A percentile compares a stretch with the other conserved stretches of the same genome.
Evolutionary conservation across 64 coral and sea anemone genomes (phyloP).

Genomic region (Astreopora myriophthalma): DNA sequence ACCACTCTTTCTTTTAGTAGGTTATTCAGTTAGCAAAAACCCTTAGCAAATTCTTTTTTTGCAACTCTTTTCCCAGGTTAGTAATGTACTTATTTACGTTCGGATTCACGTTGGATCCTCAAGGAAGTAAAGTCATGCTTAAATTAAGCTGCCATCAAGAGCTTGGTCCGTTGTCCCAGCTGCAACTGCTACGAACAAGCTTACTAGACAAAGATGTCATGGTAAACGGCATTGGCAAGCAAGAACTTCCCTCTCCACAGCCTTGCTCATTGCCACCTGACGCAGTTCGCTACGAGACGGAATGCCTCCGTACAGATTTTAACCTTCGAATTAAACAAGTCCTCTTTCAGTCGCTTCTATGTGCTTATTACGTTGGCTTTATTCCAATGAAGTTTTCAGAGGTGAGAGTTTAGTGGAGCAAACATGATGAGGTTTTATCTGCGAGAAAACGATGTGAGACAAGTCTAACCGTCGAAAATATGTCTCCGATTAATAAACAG

Average conservation of each 20-base stretch:
- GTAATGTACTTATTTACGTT: constrained; percentile 89
- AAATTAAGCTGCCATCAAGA: constrained; percentile 84
- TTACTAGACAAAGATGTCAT: constrained; percentile 51
- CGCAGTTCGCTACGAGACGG: constrained; percentile 90
- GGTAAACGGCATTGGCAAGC: constrained; percentile 66
- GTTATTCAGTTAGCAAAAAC: too few species aligned
- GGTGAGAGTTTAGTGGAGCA: constrained; percentile 42
- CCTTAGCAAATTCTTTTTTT: too few species aligned
- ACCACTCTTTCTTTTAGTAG: neutral
- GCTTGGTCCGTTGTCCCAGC: constrained; percentile 50
- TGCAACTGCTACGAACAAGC: constrained; percentile 63
- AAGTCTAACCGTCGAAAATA: too few species aligned
- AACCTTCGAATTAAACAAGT: constrained; percentile 97
- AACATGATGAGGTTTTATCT: neutral
- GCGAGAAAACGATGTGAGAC: neutral
- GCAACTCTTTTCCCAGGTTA: constrained; percentile 63
- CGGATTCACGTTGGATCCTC: constrained; percentile 91
- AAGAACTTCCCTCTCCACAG: constrained; percentile 20
- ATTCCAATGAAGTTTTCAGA: constrained; percentile 99
- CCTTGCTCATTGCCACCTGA: constrained; percentile 91
- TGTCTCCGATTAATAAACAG: too few species aligned
- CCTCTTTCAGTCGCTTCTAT: constrained; percentile 90
- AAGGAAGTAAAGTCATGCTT: constrained; percentile 91
- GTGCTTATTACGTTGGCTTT: constrained; percentile 95
- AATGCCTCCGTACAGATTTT: constrained; percentile 95